Conservation (phyloP, 1,140 invertebrate genomes). For the Hypsibius dujardini region DNA sequence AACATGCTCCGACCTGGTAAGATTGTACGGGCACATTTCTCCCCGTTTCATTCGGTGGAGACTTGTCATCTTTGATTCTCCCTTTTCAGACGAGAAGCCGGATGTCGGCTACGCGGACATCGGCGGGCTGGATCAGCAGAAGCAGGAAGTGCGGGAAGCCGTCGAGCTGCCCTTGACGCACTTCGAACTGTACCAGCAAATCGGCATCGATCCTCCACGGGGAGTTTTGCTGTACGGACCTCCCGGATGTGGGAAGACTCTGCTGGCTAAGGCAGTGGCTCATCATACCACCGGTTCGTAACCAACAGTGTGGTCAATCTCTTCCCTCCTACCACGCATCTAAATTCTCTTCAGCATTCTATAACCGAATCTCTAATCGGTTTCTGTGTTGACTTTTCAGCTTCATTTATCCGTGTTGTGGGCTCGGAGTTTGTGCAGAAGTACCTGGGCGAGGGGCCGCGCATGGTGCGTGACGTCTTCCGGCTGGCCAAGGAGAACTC, state of each 20-base stretch:
- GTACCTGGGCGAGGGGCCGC: conserved; percentile 91
- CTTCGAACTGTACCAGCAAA: conserved; percentile 97
- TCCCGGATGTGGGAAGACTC: conserved; percentile 89
- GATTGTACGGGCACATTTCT: conserved; percentile 14
- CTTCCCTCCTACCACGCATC: background rate
- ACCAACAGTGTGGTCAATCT: conserved; percentile 16
- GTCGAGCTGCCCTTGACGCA: conserved; percentile 94
- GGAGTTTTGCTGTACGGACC: conserved; percentile 97
- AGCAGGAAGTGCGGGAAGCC: conserved; percentile 95
- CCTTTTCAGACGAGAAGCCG: conserved; percentile 72
- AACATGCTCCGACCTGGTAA: conserved; percentile 80
- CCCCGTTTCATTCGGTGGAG: conserved; percentile 15
- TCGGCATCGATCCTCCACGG: conserved; percentile 83
- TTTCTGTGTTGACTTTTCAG: conserved; percentile 35
- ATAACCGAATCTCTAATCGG: no score
- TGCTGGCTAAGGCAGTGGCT: conserved; percentile 96
- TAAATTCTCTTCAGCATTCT: no score
- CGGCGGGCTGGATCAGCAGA: conserved; percentile 98
- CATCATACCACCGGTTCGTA: conserved; percentile 71
- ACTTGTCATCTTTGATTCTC: background rate
- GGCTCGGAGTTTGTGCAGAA: conserved; percentile 99
- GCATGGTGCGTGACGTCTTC: conserved; percentile 98
- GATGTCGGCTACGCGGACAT: conserved; percentile 93
- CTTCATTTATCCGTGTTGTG: conserved; percentile 92
- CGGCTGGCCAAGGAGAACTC: conserved; percentile 96